Evolutionary conservation across 1,140 invertebrate genomes (phyloP).

Genomic region (Pseudachorutes palmiensis): DNA sequence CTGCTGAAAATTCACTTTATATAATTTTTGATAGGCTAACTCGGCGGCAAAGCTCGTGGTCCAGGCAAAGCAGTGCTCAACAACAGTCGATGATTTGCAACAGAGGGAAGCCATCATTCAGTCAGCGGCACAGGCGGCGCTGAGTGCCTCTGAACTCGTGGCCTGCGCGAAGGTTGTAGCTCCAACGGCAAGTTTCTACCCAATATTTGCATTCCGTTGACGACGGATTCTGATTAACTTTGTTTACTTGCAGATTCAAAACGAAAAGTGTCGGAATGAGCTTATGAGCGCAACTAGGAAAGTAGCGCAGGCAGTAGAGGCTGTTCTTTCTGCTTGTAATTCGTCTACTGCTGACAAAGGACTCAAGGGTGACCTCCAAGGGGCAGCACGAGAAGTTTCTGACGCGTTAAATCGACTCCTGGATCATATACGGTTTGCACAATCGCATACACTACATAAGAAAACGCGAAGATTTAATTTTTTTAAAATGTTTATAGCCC

Average conservation of each 20-base stretch:
- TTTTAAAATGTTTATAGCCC: constrained; percentile 36
- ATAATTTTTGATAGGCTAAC: too few species aligned
- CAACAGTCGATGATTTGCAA: constrained; percentile 58
- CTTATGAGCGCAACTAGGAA: constrained; percentile 84
- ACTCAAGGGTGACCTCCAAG: constrained; percentile 65
- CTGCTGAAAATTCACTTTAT: too few species aligned
- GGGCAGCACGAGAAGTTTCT: constrained; percentile 80
- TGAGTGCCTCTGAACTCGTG: constrained; percentile 79
- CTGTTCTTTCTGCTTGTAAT: constrained; percentile 77
- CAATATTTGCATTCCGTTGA: too few species aligned
- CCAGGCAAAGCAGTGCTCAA: constrained; percentile 87
- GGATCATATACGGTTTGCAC: constrained; percentile 71
- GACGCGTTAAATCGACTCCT: constrained; percentile 81
- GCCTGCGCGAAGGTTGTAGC: constrained; percentile 87
- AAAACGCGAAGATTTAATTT: background rate
- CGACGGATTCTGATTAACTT: too few species aligned
- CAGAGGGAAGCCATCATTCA: constrained; percentile 76
- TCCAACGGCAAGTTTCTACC: constrained; percentile 44
- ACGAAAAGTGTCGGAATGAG: constrained; percentile 78
- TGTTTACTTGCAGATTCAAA: constrained; percentile 43
- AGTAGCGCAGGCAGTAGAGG: constrained; percentile 85
- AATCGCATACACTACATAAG: background rate
- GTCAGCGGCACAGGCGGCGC: constrained; percentile 89
- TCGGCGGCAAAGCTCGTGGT: constrained; percentile 89
- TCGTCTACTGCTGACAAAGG: constrained; percentile 54